A percentile compares a stretch with the other conserved stretches of the same genome.
These are phyloP conservation scores for Pterocles gutturalis DNA, from an alignment of 2,113 vertebrate genomes.

Conservation along the genomic window DNA sequence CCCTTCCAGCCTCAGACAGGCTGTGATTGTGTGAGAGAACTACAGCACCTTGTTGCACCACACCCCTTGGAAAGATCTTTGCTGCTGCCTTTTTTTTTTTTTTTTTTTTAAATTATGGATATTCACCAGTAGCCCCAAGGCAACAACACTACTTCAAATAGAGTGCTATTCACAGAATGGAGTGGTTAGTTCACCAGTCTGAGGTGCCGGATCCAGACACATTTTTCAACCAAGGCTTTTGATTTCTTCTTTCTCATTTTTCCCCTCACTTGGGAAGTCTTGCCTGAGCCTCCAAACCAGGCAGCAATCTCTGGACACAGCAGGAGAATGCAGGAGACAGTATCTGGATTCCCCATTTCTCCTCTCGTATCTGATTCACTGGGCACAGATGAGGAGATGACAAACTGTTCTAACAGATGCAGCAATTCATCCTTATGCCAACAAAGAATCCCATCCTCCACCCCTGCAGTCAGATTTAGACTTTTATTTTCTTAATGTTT, in stretches of 20 bases:
- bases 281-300: neutral
- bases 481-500: neutral
- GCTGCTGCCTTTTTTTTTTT: fast-evolving
- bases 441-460: neutral
- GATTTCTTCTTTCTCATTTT: neutral
- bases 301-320: neutral
- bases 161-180: neutral
- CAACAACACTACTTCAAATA: neutral
- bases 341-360: neutral
- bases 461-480: neutral
- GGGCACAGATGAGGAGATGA: neutral
- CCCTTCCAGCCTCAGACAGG: neutral
- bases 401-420: neutral
- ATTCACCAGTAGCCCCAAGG: neutral
- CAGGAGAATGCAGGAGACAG: neutral
- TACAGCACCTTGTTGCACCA: fast-evolving
- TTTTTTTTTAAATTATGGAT: neutral
- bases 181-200: neutral
- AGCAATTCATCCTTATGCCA: neutral
- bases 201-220: neutral
- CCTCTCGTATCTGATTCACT: neutral
- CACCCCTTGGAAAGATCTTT: neutral
- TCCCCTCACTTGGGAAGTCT: neutral
- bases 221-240: neutral
- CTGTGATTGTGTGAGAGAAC: neutral